Evolutionary conservation across 2,888 invertebrate genomes (phyloP).

Genomic region (Pristionchus maxplancki): DNA sequence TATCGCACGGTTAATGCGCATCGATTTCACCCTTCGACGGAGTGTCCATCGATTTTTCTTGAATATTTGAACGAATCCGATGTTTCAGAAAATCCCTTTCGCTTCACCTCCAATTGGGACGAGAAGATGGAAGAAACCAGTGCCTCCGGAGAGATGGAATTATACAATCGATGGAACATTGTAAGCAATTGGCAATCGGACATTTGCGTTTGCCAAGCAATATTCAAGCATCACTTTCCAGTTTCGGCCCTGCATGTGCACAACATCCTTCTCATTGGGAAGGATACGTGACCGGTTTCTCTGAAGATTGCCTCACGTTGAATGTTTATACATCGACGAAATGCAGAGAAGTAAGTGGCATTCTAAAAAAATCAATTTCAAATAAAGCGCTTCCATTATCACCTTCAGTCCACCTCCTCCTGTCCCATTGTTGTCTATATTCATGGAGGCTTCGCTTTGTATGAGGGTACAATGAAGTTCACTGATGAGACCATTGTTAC

Average conservation of each 20-base stretch:
- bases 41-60: not conserved
- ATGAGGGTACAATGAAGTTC: not conserved
- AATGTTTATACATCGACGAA: conserved; percentile 15
- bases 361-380: not conserved
- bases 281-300: not conserved
- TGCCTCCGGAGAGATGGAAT: conserved; percentile 25
- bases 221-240: too few relatives aligned
- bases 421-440: conserved; percentile 43
- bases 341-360: not conserved
- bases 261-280: not conserved
- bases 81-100: conserved; percentile 14
- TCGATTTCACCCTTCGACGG: not conserved
- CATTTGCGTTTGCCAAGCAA: too few relatives aligned
- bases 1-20: not conserved
- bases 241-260: conserved; percentile 33
- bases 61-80: not conserved
- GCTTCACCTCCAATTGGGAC: not conserved
- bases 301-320: conserved; percentile 32
- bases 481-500: not conserved
- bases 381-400: not conserved
- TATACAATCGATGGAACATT: conserved; percentile 10
- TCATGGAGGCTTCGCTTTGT: conserved; percentile 9
- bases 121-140: conserved; percentile 43
- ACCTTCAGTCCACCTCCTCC: not conserved
- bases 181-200: not conserved